Evolutionary conservation across 2,113 vertebrate species (phyloP).

Genomic region (Oxygymnocypris stewartii): DNA sequence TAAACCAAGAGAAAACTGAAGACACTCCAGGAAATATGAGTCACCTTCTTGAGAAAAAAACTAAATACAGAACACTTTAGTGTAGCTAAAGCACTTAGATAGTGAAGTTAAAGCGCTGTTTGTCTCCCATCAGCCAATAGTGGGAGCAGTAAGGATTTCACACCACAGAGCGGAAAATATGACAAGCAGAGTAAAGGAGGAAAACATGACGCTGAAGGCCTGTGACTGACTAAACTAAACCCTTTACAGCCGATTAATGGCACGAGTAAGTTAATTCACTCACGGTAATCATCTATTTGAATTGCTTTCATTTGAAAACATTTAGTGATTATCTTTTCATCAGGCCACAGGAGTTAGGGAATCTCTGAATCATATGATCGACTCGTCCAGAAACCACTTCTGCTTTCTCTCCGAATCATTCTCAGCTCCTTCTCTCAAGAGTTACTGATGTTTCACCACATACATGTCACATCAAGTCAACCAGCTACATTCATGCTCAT

Average conservation of each 20-base stretch:
- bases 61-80: background rate
- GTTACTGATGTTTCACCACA: too few relatives aligned
- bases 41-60: background rate
- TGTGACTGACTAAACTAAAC: background rate
- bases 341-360: too few relatives aligned
- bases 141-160: background rate
- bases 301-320: too few relatives aligned
- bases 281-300: background rate
- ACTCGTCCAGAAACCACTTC: background rate
- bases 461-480: too few relatives aligned
- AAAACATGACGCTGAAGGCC: background rate
- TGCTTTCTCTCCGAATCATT: too few relatives aligned
- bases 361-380: too few relatives aligned
- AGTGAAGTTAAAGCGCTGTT: background rate
- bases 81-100: background rate
- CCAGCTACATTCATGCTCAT: too few relatives aligned
- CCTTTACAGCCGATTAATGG: background rate
- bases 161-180: constrained; percentile 16
- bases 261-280: background rate
- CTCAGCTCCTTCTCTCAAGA: too few relatives aligned
- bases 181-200: background rate
- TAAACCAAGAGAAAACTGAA: background rate
- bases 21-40: background rate
- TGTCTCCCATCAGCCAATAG: background rate
- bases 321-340: too few relatives aligned